phyloP scores from a whole-genome alignment of 2,888 invertebrate species.

The Fabriciana adippe region DNA sequence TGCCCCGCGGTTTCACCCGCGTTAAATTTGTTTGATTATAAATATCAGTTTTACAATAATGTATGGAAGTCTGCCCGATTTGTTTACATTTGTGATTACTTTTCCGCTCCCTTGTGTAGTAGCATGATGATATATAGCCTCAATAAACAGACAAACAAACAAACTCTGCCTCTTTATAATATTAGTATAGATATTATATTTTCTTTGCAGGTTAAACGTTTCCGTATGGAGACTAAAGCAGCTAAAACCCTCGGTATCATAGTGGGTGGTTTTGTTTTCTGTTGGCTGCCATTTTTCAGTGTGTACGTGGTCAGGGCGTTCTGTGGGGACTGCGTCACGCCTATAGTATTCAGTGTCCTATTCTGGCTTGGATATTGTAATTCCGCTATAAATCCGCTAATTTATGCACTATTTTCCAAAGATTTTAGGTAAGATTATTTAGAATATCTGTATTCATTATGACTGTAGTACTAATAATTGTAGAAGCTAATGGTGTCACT shows the following conservation, averaged over 20 bases:
- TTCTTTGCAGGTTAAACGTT: constrained; percentile 87
- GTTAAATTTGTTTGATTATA: too few relatives aligned
- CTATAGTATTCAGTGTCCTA: constrained; percentile 92
- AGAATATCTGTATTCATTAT: too few relatives aligned
- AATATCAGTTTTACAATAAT: too few relatives aligned
- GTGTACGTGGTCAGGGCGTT: constrained; percentile 96
- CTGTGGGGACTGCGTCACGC: constrained; percentile 92
- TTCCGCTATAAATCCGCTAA: constrained; percentile 96
- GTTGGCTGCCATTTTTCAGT: constrained; percentile 98
- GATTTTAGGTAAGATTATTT: constrained; percentile 85
- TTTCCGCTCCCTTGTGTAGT: too few relatives aligned
- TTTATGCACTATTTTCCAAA: constrained; percentile 96
- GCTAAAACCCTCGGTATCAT: constrained; percentile 98
- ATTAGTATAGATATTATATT: background rate
- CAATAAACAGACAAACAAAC: too few relatives aligned
- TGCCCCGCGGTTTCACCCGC: too few relatives aligned
- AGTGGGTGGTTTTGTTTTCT: constrained; percentile 97
- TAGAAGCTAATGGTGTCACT: too few relatives aligned
- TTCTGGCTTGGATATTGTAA: constrained; percentile 99
- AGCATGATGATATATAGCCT: too few relatives aligned
- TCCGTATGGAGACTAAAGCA: constrained; percentile 97
- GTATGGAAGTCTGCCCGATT: too few relatives aligned
- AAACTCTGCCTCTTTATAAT: background rate
- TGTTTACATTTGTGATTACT: too few relatives aligned
- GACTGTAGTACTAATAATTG: background rate